Percentiles rank a stretch among this genome's conserved stretches.
phyloP scores from a whole-genome alignment of 2,797 vertebrate genomes.

The Mormyrops attenuatus region DNA sequence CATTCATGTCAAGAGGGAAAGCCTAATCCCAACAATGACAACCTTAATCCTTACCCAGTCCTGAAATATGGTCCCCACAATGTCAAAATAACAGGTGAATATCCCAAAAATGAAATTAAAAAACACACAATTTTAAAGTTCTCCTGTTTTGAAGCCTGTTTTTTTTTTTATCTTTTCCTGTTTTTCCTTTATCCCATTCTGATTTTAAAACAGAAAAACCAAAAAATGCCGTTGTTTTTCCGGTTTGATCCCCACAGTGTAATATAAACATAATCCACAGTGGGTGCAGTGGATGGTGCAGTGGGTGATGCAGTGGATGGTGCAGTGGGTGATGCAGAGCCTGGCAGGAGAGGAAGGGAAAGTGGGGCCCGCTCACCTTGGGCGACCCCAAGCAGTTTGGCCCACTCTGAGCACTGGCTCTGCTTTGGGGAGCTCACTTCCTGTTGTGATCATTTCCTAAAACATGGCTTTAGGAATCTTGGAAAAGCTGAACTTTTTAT shows the following conservation, averaged over 20 bases:
- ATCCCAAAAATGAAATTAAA: no score
- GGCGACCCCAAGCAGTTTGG: not conserved
- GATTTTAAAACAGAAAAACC: no score
- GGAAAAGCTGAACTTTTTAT: not conserved
- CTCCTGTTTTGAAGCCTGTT: no score
- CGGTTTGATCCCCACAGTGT: no score
- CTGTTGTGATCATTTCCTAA: not conserved
- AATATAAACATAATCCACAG: no score
- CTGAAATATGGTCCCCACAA: no score
- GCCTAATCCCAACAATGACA: no score
- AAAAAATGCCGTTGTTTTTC: no score
- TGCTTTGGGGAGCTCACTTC: not conserved
- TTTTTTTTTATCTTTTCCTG: no score
- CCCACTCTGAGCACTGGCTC: not conserved
- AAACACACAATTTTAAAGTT: no score
- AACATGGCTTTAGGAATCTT: not conserved
- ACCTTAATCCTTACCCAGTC: not conserved
- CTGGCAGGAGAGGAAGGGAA: not conserved
- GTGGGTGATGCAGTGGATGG: not conserved
- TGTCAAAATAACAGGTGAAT: no score
- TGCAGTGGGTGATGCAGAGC: not conserved
- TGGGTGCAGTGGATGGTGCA: not conserved
- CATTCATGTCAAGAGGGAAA: not conserved
- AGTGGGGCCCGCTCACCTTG: not conserved
- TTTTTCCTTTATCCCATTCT: no score